Conservation (phyloP, 2,113 vertebrate species). For the Lethenteron reissneri region DNA sequence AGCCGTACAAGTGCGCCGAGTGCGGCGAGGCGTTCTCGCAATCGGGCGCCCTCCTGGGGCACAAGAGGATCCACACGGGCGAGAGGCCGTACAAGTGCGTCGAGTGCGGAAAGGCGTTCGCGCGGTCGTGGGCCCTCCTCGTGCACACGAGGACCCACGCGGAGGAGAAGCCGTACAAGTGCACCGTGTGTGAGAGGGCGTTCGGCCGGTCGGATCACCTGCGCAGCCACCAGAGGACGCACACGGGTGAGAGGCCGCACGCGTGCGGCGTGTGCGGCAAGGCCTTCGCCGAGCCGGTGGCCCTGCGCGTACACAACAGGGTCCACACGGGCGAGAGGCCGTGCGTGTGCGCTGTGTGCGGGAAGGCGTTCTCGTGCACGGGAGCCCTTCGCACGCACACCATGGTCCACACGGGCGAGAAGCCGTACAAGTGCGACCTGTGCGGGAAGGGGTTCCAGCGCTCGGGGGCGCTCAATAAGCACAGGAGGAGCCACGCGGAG, state of each 20-base stretch:
- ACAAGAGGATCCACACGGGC: conserved; percentile 3
- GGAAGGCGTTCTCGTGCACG: background rate
- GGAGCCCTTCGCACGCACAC: background rate
- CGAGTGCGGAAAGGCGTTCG: background rate
- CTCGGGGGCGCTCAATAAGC: background rate
- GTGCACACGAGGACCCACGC: conserved; percentile 4
- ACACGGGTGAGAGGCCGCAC: background rate
- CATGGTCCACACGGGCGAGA: conserved; percentile 2
- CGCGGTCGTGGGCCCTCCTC: background rate
- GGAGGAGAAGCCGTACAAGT: conserved; percentile 4
- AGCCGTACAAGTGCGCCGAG: conserved; percentile 1
- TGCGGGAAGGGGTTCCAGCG: background rate
- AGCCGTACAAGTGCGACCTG: background rate
- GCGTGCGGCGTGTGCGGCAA: background rate
- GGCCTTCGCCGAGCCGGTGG: conserved; percentile 2
- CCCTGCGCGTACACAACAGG: background rate
- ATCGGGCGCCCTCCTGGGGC: background rate
- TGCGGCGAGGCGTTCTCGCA: conserved; percentile 1
- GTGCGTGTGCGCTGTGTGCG: background rate
- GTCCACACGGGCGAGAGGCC: conserved; percentile 3
- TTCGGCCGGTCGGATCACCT: background rate
- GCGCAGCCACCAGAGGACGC: background rate
- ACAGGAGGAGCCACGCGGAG: conserved; percentile 4
- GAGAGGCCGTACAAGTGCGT: background rate
- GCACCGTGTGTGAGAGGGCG: background rate